A percentile compares a stretch with the other conserved stretches of the same genome.
Conservation (phyloP, 2,797 vertebrate genomes). For the Nannoperca obscura region DNA sequence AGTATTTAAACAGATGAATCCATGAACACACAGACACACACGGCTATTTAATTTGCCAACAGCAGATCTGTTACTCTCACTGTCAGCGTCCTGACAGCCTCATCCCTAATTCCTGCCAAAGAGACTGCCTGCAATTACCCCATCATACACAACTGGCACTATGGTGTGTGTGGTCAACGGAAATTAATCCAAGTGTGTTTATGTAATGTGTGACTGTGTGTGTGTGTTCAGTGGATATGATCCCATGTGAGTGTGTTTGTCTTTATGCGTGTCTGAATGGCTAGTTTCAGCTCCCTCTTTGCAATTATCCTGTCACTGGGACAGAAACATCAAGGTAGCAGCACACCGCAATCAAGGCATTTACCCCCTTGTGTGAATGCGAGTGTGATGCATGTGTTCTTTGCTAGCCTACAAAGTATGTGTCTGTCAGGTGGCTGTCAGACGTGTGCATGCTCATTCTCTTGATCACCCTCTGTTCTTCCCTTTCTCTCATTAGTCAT, state of each 20-base stretch:
- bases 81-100: conserved; percentile 77
- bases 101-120: conserved; percentile 82
- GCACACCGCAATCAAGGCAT: conserved; percentile 73
- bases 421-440: conserved; percentile 46
- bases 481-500: conserved; percentile 68
- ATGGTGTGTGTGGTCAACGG: conserved; percentile 52
- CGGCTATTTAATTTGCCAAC: conserved; percentile 73
- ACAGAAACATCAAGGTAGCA: conserved; percentile 67
- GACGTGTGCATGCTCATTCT: conserved; percentile 48
- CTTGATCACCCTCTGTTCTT: conserved; percentile 35
- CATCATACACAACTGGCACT: conserved; percentile 65
- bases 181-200: conserved; percentile 56
- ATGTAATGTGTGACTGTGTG: conserved; percentile 39
- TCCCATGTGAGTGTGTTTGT: conserved; percentile 32
- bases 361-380: conserved; percentile 58
- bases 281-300: conserved; percentile 67
- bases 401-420: conserved; percentile 32
- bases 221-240: conserved; percentile 48
- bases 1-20: conserved; percentile 52
- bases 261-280: conserved; percentile 53
- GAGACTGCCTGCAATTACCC: conserved; percentile 79
- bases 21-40: conserved; percentile 50
- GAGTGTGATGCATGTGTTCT: conserved; percentile 29
- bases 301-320: conserved; percentile 79
- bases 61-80: conserved; percentile 75